These are phyloP conservation scores for Nettapus auritus DNA, from an alignment of 2,113 vertebrate species.

Conservation along the genomic window DNA sequence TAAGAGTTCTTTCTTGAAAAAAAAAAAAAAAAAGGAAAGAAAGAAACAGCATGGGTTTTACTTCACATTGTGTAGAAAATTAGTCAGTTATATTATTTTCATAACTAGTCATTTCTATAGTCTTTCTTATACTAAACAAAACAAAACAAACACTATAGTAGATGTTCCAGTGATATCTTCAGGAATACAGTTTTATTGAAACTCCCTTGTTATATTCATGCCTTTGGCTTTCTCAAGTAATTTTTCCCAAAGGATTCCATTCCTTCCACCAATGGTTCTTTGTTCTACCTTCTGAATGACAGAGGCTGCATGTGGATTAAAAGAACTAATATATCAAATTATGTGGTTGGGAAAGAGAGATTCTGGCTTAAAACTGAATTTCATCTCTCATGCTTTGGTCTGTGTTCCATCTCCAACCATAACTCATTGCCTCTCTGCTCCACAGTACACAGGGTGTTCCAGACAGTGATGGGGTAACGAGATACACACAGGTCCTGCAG, in stretches of 20 bases:
- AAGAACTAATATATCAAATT: not conserved
- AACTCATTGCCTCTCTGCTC: not conserved
- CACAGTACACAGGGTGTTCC: not conserved
- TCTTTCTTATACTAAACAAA: not conserved
- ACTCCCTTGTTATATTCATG: not conserved
- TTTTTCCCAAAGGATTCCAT: not conserved
- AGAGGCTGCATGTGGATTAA: not conserved
- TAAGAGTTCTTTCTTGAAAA: not conserved
- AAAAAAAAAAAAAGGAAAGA: not conserved
- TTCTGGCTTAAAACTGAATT: conserved; percentile 9
- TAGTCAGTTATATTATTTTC: not conserved
- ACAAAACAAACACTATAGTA: not conserved
- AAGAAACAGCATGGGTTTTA: not conserved
- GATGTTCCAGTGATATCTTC: not conserved
- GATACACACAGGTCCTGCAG: not conserved
- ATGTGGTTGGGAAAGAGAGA: not conserved
- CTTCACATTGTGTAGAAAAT: not conserved
- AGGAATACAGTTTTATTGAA: not conserved
- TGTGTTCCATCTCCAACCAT: not conserved
- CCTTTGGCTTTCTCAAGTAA: not conserved
- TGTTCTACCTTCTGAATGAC: not conserved
- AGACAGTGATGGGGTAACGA: not conserved
- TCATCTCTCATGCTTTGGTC: not conserved
- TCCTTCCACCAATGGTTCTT: not conserved
- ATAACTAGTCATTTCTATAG: not conserved